Conservation (phyloP, 1,140 invertebrate species). For the Lanistes nyassanus region DNA sequence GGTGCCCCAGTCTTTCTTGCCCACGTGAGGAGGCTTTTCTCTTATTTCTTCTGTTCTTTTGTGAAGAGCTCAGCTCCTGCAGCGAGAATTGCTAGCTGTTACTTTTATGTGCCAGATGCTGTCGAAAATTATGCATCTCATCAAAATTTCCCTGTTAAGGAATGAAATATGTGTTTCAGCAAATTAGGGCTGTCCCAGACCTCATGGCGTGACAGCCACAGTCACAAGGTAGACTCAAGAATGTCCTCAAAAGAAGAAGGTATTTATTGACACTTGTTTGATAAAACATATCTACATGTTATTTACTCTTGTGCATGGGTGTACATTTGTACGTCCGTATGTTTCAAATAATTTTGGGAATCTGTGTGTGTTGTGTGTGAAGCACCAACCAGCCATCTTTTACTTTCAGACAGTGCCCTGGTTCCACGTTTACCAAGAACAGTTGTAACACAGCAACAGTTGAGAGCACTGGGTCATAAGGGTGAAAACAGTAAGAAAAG, state of each 20-base stretch:
- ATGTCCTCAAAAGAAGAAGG: too few relatives aligned
- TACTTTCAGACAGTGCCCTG: too few relatives aligned
- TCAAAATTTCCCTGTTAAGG: background rate
- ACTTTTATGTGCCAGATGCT: too few relatives aligned
- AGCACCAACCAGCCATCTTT: too few relatives aligned
- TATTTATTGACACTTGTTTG: background rate
- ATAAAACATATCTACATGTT: background rate
- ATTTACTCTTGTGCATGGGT: background rate
- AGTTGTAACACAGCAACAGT: background rate
- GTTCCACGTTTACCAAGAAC: too few relatives aligned
- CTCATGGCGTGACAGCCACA: background rate
- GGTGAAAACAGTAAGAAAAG: too few relatives aligned
- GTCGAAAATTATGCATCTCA: too few relatives aligned
- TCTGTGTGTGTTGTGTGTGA: too few relatives aligned
- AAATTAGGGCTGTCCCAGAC: background rate
- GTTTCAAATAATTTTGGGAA: too few relatives aligned
- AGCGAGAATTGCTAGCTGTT: too few relatives aligned
- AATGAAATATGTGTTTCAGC: background rate
- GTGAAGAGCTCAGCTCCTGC: background rate
- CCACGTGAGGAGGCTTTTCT: constrained; percentile 36
- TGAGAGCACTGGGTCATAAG: background rate
- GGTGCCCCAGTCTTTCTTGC: constrained; percentile 52
- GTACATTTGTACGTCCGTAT: too few relatives aligned
- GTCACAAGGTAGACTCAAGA: background rate
- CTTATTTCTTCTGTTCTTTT: background rate